Percentiles rank a stretch among this genome's conserved stretches.
phyloP scores from a whole-genome alignment of 2,797 vertebrate genomes.

The Pseudocheirus occidentalis region DNA sequence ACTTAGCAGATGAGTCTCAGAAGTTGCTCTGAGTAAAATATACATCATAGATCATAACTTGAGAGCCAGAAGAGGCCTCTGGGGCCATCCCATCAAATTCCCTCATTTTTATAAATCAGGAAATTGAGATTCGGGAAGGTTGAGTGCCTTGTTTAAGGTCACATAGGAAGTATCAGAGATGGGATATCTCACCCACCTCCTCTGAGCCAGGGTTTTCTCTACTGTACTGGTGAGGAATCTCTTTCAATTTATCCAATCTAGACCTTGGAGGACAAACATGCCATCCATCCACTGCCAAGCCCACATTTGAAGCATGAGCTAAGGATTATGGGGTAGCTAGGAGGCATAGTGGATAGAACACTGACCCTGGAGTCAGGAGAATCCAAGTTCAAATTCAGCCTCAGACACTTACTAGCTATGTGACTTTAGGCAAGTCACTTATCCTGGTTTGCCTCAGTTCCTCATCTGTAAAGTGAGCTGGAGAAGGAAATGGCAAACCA shows the following conservation, averaged over 20 bases:
- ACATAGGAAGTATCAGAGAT: neutral
- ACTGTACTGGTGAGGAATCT: neutral
- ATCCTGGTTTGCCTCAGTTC: neutral
- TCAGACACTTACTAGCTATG: neutral
- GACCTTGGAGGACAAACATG: neutral
- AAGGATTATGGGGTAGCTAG: neutral
- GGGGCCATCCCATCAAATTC: neutral
- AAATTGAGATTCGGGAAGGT: neutral
- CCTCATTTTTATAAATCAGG: neutral
- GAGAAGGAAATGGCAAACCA: neutral
- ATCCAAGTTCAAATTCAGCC: neutral
- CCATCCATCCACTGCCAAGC: neutral
- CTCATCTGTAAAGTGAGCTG: neutral
- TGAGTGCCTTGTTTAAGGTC: neutral
- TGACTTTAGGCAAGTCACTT: neutral
- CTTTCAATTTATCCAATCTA: neutral
- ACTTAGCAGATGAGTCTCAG: neutral
- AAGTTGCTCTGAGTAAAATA: neutral
- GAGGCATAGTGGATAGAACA: neutral
- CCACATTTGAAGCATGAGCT: neutral
- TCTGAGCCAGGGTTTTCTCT: neutral
- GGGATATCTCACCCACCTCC: neutral
- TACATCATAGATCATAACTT: too few relatives aligned
- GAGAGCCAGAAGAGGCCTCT: neutral
- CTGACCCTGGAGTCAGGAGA: neutral